Evolutionary conservation across 2,797 vertebrate genomes (phyloP).

Genomic region (Siniperca obscura): DNA sequence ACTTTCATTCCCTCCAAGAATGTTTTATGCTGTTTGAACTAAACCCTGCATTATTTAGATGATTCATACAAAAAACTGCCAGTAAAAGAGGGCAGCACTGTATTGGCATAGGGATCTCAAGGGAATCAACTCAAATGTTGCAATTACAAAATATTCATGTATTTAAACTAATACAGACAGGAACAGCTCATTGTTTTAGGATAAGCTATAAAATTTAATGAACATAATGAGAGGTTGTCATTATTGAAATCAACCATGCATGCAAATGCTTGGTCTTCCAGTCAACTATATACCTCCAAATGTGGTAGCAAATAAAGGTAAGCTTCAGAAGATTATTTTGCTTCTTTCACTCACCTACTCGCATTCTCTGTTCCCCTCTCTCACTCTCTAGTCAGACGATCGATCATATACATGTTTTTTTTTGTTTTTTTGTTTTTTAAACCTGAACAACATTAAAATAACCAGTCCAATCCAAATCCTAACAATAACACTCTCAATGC

Average conservation of each 20-base stretch:
- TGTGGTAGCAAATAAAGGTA: conserved; percentile 4
- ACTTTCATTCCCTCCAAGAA: neutral
- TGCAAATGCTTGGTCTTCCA: conserved; percentile 20
- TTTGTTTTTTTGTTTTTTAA: neutral
- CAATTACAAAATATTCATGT: conserved; percentile 7
- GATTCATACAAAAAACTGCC: conserved; percentile 9
- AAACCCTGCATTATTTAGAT: neutral
- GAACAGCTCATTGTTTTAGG: conserved; percentile 6
- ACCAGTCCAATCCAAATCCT: neutral
- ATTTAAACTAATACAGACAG: conserved; percentile 8
- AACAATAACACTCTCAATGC: conserved; percentile 2
- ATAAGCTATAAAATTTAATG: conserved; percentile 27
- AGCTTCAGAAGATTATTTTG: conserved; percentile 26
- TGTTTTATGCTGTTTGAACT: conserved; percentile 19
- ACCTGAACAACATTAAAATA: conserved; percentile 4
- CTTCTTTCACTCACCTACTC: neutral
- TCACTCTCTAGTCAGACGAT: neutral
- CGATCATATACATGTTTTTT: neutral
- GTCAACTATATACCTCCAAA: conserved; percentile 32
- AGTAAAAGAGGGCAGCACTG: neutral
- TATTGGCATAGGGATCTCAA: neutral
- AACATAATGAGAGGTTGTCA: conserved; percentile 35
- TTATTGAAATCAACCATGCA: conserved; percentile 44
- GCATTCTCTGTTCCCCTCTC: neutral
- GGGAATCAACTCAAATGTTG: conserved; percentile 4